Percentiles rank a stretch among this genome's conserved stretches.
Evolutionary conservation across 2,113 vertebrate species (phyloP).

Genomic region (Podarcis muralis): DNA sequence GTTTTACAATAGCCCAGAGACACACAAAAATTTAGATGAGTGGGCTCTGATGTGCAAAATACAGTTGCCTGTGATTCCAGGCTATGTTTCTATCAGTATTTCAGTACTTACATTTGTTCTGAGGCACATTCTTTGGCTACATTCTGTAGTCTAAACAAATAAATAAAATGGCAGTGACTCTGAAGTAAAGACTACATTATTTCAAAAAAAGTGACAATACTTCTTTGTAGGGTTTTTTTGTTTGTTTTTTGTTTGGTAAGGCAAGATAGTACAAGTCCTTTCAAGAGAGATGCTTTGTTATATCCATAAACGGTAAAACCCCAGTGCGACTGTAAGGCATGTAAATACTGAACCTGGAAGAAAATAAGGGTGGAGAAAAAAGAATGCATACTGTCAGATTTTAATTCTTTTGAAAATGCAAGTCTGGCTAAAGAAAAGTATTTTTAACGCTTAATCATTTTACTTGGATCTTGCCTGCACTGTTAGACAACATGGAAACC

Average conservation of each 20-base stretch:
- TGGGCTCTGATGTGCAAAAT: neutral
- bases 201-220: slow-evolving; percentile 25
- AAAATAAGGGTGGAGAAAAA: slow-evolving; percentile 10
- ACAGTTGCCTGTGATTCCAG: neutral
- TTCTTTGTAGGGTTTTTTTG: neutral
- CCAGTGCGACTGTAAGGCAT: slow-evolving; percentile 82
- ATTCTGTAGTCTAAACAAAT: slow-evolving; percentile 57
- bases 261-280: slow-evolving; percentile 41
- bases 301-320: slow-evolving; percentile 85
- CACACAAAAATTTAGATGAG: neutral
- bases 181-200: slow-evolving; percentile 42
- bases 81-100: slow-evolving; percentile 8
- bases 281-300: slow-evolving; percentile 62
- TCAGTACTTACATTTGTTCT: neutral
- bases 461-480: neutral
- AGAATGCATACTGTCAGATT: slow-evolving; percentile 35
- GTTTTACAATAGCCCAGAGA: neutral
- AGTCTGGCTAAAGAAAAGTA: neutral
- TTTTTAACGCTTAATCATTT: neutral
- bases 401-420: neutral
- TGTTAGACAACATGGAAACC: neutral
- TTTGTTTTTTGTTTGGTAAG: slow-evolving; percentile 44
- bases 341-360: slow-evolving; percentile 83
- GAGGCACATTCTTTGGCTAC: slow-evolving; percentile 54
- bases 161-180: slow-evolving; percentile 47